phyloP scores from a whole-genome alignment of 2,797 vertebrate genomes.

The Spheniscus humboldti region DNA sequence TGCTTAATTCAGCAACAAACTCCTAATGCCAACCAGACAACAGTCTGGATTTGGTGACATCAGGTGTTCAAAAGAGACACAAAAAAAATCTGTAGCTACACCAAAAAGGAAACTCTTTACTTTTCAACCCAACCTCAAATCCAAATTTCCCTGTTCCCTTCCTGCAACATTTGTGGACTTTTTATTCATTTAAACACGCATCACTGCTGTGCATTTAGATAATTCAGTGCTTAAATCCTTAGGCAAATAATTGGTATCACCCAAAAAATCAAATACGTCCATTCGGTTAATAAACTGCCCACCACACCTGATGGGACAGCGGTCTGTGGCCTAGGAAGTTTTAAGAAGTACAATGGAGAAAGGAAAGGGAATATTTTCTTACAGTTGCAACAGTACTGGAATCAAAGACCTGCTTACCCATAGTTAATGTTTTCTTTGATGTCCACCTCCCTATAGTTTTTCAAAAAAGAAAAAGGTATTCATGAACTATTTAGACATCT shows the following conservation, averaged over 20 bases:
- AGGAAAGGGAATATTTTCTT: neutral
- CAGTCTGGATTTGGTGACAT: neutral
- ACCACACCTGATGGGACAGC: neutral
- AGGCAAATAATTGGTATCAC: neutral
- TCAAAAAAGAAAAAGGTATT: slow-evolving; percentile 65
- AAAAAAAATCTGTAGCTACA: neutral
- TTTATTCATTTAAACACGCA: neutral
- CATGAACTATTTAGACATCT: slow-evolving; percentile 47
- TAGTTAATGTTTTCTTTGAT: slow-evolving; percentile 84
- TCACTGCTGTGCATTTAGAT: neutral
- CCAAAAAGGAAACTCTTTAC: neutral
- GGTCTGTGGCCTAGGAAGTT: slow-evolving; percentile 47
- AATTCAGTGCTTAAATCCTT: neutral
- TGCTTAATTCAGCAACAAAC: neutral
- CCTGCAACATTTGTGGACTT: neutral
- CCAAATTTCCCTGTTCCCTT: neutral
- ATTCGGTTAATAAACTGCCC: neutral
- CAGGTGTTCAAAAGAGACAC: neutral
- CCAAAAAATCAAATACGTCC: neutral
- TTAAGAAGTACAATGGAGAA: neutral
- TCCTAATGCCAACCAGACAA: neutral
- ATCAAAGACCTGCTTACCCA: slow-evolving; percentile 76
- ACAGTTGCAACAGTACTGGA: slow-evolving; percentile 43
- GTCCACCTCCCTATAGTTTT: slow-evolving; percentile 81
- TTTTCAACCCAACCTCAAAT: neutral